Percentiles rank a stretch among this genome's conserved stretches.
These are phyloP conservation scores for Machaerirhynchus nigripectus DNA, from an alignment of 2,113 vertebrate genomes.

Conservation along the genomic window DNA sequence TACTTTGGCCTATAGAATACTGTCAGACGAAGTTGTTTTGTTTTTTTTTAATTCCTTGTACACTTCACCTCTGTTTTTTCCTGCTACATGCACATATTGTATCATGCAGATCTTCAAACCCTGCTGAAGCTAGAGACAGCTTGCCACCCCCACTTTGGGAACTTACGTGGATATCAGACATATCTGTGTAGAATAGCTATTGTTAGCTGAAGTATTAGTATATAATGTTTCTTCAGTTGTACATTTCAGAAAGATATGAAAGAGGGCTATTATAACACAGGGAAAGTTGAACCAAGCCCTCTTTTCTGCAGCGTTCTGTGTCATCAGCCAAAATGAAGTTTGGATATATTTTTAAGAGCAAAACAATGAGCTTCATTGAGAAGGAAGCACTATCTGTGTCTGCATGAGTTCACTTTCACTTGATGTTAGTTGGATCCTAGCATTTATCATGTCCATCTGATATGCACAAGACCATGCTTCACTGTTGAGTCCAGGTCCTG, in stretches of 20 bases:
- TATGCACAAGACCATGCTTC: background rate
- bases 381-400: background rate
- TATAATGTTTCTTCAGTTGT: constrained; percentile 35
- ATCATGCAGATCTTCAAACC: constrained; percentile 31
- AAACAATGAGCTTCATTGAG: constrained; percentile 26
- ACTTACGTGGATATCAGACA: background rate
- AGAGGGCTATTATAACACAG: background rate
- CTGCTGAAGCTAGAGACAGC: constrained; percentile 16
- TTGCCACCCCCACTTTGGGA: background rate
- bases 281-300: background rate
- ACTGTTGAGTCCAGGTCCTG: background rate
- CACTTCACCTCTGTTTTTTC: constrained; percentile 16
- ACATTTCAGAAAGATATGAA: constrained; percentile 35
- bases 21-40: constrained; percentile 33
- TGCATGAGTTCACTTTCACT: background rate
- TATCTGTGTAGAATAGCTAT: constrained; percentile 12
- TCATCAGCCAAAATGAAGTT: constrained; percentile 3
- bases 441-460: background rate
- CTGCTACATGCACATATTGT: constrained; percentile 16
- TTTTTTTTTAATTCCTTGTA: constrained; percentile 2
- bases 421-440: background rate
- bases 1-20: constrained; percentile 53
- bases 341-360: background rate
- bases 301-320: background rate
- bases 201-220: constrained; percentile 59